A percentile compares a stretch with the other conserved stretches of the same genome.
These are phyloP conservation scores for Drosophila prosaltans DNA, from an alignment of 1,140 invertebrate species.

Conservation along the genomic window DNA sequence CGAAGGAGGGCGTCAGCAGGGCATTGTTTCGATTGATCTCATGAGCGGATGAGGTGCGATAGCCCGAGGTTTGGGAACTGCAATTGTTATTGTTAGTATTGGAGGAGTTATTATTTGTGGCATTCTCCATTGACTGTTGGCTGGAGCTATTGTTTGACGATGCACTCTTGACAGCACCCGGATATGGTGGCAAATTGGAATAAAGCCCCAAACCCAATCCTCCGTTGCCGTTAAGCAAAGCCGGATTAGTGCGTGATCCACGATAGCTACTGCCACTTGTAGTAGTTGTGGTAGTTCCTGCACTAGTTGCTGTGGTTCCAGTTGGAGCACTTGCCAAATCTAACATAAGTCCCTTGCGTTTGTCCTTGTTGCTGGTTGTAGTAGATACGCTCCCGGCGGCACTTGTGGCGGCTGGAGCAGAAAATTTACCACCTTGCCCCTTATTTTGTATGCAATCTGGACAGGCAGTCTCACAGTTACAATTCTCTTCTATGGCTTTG, in stretches of 20 bases:
- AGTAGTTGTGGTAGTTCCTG: constrained; percentile 30
- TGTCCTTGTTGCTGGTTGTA: constrained; percentile 68
- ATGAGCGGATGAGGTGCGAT: constrained; percentile 83
- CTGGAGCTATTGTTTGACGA: constrained; percentile 75
- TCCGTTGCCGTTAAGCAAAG: constrained; percentile 66
- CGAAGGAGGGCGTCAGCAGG: constrained; percentile 76
- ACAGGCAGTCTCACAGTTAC: constrained; percentile 61
- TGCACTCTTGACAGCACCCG: constrained; percentile 63
- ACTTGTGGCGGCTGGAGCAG: neutral
- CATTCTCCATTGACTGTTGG: constrained; percentile 67
- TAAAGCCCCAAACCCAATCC: constrained; percentile 49
- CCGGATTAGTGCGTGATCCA: constrained; percentile 52
- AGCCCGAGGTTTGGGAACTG: constrained; percentile 75
- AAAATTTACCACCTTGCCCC: neutral
- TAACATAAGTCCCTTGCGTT: constrained; percentile 86
- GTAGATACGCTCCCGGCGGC: neutral
- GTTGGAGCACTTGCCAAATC: constrained; percentile 84
- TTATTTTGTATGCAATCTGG: constrained; percentile 63
- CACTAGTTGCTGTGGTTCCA: constrained; percentile 39
- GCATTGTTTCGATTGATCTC: constrained; percentile 82
- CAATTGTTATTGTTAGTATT: constrained; percentile 69
- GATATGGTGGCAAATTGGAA: constrained; percentile 76
- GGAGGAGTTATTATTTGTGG: constrained; percentile 69
- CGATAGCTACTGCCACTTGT: constrained; percentile 50
- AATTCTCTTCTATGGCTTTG: constrained; percentile 52